Evolutionary conservation across 2,797 vertebrate genomes (phyloP), one percentile per base, ranked within the genome.

Genomic region (Gymnothorax javanicus): DNA sequence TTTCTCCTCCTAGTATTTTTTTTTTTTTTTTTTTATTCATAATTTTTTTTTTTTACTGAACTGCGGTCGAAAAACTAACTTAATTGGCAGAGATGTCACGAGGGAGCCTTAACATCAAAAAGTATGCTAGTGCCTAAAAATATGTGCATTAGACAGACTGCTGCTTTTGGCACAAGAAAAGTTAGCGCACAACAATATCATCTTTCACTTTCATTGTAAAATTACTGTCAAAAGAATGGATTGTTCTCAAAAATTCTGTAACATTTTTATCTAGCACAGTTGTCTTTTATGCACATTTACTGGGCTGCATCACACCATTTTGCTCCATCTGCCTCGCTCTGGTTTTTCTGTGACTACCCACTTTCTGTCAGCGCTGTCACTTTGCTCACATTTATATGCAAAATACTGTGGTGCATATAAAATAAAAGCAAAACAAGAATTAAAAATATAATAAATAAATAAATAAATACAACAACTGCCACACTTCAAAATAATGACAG

Each of bases 31-130:
- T 43, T 1, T 1, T 43, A 43, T 43, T 43, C 33, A 43, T 43
- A 43, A 94, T 95, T 94, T 95, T 95, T 96, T 96, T 96, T 96
- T 96, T 95, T 95, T 92, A 92, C 93, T 95, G 95, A 95, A 95
- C 94, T 94, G 94, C 93, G 87, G 93, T 95, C 94, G 94, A 96
- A 93, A 95, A 96, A 96, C 95, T 95, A 95, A 94, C 96, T 96
- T 95, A 93, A 94, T 93, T 95, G 95, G 96, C 94, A 91, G 94
- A 95, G 94, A 94, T 96, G 95, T 96, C 96, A 96, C 94, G 95
- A 94, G 92, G 94, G 92, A 90, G 94, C 94, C 94, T 95, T 94
- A 92, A 92, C 94, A 93, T 93, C 93, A 93, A 92, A 96, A 96
- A 96, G 95, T 96, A 96, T 96, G 96, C 95, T 94, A 96, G 94